phyloP scores from a whole-genome alignment of 2,797 vertebrate species.

The Myotis pilosus region DNA sequence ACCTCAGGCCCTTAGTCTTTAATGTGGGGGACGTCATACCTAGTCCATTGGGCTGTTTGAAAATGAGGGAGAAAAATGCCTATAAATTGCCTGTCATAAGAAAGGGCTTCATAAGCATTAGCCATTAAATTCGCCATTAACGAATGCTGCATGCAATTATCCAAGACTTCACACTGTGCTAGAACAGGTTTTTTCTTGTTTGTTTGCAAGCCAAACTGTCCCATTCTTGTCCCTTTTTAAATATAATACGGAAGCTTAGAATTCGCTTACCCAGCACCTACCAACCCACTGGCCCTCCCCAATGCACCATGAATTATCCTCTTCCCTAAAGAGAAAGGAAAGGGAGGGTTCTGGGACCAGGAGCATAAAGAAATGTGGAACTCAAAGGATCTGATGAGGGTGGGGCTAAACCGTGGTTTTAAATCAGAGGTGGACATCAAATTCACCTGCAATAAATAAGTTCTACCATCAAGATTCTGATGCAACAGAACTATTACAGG shows the following conservation, averaged over 20 bases:
- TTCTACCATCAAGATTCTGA: background rate
- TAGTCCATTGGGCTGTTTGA: background rate
- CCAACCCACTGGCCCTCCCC: background rate
- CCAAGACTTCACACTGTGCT: background rate
- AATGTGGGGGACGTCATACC: background rate
- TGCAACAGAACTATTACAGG: background rate
- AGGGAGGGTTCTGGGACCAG: background rate
- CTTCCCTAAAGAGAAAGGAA: background rate
- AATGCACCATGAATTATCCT: background rate
- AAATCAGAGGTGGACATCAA: background rate
- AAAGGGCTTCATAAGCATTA: background rate
- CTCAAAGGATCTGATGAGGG: background rate
- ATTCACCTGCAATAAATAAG: background rate
- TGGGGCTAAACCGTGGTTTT: background rate
- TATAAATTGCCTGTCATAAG: background rate
- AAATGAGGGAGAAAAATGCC: background rate
- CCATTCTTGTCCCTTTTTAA: background rate
- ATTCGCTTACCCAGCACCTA: background rate
- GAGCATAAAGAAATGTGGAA: background rate
- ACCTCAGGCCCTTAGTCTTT: background rate
- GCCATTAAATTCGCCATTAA: constrained; percentile 5
- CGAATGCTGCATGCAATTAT: background rate
- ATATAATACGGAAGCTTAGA: background rate
- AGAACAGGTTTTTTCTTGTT: background rate
- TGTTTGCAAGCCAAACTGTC: background rate